phyloP scores from a whole-genome alignment of 64 coral and sea anemone genomes.

The Cladopsammia gracilis region DNA sequence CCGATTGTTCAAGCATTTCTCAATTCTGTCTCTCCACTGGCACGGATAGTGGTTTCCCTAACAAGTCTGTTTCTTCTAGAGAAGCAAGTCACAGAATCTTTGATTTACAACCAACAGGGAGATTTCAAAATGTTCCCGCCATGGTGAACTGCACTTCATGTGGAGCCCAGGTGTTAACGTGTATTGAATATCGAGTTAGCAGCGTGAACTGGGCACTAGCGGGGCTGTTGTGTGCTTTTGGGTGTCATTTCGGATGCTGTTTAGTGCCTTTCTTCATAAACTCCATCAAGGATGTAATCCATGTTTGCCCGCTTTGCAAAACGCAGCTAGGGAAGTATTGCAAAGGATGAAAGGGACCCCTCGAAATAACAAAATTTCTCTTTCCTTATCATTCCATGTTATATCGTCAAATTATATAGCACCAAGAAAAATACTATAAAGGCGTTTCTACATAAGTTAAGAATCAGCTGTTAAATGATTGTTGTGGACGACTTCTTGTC shows the following conservation, averaged over 20 bases:
- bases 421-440: too few species aligned
- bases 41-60: background rate
- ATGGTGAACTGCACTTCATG: slow-evolving; percentile 6
- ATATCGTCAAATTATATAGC: too few species aligned
- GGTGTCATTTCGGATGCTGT: slow-evolving; percentile 81
- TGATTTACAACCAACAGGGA: background rate
- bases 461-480: too few species aligned
- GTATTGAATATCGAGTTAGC: slow-evolving; percentile 38
- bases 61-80: background rate
- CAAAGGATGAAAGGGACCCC: background rate
- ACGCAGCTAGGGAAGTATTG: slow-evolving; percentile 68
- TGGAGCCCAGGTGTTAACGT: background rate
- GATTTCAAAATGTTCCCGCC: background rate
- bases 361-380: too few species aligned
- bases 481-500: too few species aligned
- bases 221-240: slow-evolving; percentile 70
- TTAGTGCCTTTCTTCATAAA: slow-evolving; percentile 67
- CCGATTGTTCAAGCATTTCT: slow-evolving; percentile 8
- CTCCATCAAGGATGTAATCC: slow-evolving; percentile 69
- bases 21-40: background rate
- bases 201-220: slow-evolving; percentile 70
- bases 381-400: too few species aligned
- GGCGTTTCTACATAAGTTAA: too few species aligned
- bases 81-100: background rate
- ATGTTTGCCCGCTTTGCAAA: slow-evolving; percentile 80